These are phyloP conservation scores for Oncorhynchus masou DNA, from an alignment of 2,113 vertebrate species.

Conservation along the genomic window DNA sequence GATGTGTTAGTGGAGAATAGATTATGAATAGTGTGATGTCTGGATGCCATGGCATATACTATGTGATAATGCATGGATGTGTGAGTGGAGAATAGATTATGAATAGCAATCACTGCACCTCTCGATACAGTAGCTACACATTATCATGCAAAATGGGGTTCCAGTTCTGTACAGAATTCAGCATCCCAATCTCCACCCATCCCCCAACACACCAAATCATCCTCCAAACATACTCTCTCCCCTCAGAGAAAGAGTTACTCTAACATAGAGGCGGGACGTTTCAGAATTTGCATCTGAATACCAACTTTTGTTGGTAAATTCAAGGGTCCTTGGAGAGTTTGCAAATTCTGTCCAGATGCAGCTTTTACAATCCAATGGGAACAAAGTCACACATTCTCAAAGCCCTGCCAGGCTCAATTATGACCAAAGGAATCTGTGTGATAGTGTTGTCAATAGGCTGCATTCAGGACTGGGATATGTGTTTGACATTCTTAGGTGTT, in stretches of 20 bases:
- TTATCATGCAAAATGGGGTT: constrained; percentile 59
- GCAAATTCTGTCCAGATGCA: constrained; percentile 48
- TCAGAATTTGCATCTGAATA: constrained; percentile 75
- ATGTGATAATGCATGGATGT: no score
- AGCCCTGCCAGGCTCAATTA: constrained; percentile 70
- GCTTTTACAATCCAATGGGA: constrained; percentile 45
- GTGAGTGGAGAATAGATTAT: constrained; percentile 20
- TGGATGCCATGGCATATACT: no score
- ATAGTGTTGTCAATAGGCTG: constrained; percentile 44
- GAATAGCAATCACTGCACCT: constrained; percentile 10
- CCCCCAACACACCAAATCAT: constrained; percentile 7
- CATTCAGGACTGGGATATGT: constrained; percentile 52
- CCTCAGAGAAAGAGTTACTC: constrained; percentile 16
- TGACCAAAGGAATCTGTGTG: constrained; percentile 57
- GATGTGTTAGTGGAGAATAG: no score
- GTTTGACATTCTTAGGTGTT: constrained; percentile 45
- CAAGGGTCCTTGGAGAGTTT: constrained; percentile 74
- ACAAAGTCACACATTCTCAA: constrained; percentile 70
- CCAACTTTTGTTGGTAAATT: constrained; percentile 75
- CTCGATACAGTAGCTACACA: constrained; percentile 28
- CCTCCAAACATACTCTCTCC: neutral
- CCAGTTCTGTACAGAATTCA: constrained; percentile 63
- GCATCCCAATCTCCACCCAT: constrained; percentile 23
- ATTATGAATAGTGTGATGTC: no score
- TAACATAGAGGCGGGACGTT: constrained; percentile 59